phyloP scores from a whole-genome alignment of 2,888 invertebrate species.

The Asteroscopus sphinx region DNA sequence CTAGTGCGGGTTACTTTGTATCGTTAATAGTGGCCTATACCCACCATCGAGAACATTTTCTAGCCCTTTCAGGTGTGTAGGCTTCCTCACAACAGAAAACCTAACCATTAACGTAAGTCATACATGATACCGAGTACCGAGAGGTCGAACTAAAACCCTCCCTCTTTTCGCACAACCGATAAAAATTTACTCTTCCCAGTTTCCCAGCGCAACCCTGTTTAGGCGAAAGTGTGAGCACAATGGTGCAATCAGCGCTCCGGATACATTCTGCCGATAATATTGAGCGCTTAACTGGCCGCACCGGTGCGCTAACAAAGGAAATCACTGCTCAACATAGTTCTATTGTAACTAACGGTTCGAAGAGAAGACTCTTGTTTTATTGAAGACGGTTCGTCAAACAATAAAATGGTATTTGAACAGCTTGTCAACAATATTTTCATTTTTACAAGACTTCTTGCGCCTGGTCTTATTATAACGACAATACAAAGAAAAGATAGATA shows the following conservation, averaged over 20 bases:
- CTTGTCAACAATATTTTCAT: no score
- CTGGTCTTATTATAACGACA: no score
- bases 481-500: no score
- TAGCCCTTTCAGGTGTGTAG: no score
- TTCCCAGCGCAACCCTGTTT: conserved; percentile 13
- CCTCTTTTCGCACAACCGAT: neutral
- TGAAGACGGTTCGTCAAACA: neutral
- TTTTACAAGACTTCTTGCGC: no score
- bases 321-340: conserved; percentile 16
- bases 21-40: no score
- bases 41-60: no score
- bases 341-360: conserved; percentile 13
- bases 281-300: conserved; percentile 36
- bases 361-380: neutral
- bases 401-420: neutral
- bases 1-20: no score
- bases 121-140: no score
- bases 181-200: conserved; percentile 8
- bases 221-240: conserved; percentile 41
- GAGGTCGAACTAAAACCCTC: no score
- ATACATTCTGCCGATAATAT: conserved; percentile 45
- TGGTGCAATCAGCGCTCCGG: conserved; percentile 50
- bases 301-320: conserved; percentile 19
- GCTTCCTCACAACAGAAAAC: no score
- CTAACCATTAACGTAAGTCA: no score